phyloP scores from a whole-genome alignment of 2,797 vertebrate species.

The Platyrinchus mystaceus region DNA sequence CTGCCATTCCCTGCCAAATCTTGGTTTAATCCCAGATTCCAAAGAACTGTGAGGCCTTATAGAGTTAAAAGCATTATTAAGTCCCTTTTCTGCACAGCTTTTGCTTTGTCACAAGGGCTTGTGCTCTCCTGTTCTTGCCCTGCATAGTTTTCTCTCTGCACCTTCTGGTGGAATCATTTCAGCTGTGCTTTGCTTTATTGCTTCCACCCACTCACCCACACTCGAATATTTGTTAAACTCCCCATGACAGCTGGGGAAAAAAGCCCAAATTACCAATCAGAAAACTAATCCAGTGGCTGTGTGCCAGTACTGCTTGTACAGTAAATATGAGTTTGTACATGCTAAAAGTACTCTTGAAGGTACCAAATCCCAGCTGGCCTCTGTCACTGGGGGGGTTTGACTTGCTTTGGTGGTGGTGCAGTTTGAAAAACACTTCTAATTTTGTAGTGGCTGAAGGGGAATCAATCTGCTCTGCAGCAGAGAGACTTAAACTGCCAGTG shows the following conservation, averaged over 20 bases:
- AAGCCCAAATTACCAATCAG: constrained; percentile 26
- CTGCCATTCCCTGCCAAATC: background rate
- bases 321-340: background rate
- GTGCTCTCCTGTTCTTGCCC: background rate
- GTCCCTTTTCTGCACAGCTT: constrained; percentile 6
- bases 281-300: constrained; percentile 11
- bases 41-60: background rate
- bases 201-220: constrained; percentile 34
- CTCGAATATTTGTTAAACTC: constrained; percentile 33
- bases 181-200: constrained; percentile 39
- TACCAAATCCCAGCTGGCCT: background rate
- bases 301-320: background rate
- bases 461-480: background rate
- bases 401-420: background rate
- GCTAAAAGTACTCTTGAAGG: background rate
- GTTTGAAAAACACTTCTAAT: background rate
- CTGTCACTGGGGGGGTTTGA: background rate
- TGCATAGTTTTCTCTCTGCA: background rate
- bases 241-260: constrained; percentile 17
- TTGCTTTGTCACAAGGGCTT: constrained; percentile 34
- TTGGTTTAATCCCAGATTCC: background rate
- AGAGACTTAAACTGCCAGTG: background rate
- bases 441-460: background rate
- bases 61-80: constrained; percentile 8
- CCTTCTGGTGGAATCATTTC: constrained; percentile 32